Evolutionary conservation across 2,888 invertebrate genomes (phyloP).

Genomic region (Tenodera sinensis): DNA sequence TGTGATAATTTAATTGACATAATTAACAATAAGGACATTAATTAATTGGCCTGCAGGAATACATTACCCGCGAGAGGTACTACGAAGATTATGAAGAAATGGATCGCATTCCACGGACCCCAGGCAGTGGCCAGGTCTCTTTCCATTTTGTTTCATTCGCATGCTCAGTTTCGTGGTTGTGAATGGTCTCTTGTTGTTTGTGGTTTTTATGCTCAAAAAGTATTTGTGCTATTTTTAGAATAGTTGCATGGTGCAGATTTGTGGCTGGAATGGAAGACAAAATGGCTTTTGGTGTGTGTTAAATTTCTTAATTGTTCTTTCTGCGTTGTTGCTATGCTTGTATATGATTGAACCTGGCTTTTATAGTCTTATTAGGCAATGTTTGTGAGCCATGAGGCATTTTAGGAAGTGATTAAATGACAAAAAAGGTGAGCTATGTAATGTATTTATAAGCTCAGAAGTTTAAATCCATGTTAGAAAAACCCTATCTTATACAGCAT

Average conservation of each 20-base stretch:
- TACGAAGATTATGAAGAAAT: conserved; percentile 16
- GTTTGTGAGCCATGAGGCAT: too few species aligned
- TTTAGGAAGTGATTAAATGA: too few species aligned
- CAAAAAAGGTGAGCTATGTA: too few species aligned
- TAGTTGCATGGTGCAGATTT: neutral
- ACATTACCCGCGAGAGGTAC: conserved; percentile 4
- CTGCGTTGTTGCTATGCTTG: too few species aligned
- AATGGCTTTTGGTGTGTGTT: too few species aligned
- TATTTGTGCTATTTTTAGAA: neutral
- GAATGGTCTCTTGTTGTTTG: neutral
- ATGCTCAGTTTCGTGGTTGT: neutral
- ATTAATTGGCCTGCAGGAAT: conserved; percentile 12
- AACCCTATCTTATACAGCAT: too few species aligned
- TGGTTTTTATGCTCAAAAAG: neutral
- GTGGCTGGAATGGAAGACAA: neutral
- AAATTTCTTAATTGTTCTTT: too few species aligned
- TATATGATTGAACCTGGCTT: too few species aligned
- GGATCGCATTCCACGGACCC: neutral
- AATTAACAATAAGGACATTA: neutral
- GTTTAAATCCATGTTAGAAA: too few species aligned
- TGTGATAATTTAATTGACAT: neutral
- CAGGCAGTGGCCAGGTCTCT: conserved; percentile 7
- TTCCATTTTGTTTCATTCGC: neutral
- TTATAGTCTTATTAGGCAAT: too few species aligned
- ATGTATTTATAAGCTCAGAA: too few species aligned